Conservation (phyloP, 2,797 vertebrate species). For the Myotis daubentonii region DNA sequence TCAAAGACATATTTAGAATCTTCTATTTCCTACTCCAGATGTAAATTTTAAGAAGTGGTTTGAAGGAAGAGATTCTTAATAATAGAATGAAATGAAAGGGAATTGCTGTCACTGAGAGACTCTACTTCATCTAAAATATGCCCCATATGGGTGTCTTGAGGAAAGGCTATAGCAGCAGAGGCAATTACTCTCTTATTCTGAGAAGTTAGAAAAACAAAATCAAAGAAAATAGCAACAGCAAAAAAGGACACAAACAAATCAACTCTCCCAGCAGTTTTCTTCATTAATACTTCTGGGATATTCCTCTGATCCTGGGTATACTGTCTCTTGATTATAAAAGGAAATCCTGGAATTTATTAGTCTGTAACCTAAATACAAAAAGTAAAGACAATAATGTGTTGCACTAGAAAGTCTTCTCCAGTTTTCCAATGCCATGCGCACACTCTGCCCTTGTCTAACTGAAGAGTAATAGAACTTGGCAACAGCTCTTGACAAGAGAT, state of each 20-base stretch:
- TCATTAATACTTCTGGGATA: background rate
- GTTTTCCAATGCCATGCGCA: background rate
- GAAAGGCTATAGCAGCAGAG: background rate
- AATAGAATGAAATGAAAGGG: constrained; percentile 58
- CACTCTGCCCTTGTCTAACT: background rate
- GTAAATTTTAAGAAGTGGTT: constrained; percentile 47
- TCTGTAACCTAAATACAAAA: constrained; percentile 33
- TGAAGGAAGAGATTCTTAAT: constrained; percentile 48
- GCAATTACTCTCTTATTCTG: constrained; percentile 36
- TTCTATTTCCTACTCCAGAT: constrained; percentile 54
- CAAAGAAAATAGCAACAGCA: background rate
- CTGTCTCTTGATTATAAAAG: background rate
- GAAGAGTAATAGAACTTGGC: background rate
- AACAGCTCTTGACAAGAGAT: constrained; percentile 8
- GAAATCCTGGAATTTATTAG: background rate
- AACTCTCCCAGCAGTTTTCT: background rate
- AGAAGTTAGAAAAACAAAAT: constrained; percentile 41
- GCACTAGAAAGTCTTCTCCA: background rate
- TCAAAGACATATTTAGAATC: constrained; percentile 59
- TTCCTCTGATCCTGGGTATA: background rate
- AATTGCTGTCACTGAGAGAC: background rate
- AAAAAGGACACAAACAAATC: constrained; percentile 13
- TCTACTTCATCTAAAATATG: constrained; percentile 45
- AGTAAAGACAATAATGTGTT: background rate
- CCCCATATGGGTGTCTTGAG: background rate